These are phyloP conservation scores for Acanthoscelides obtectus DNA, from an alignment of 2,888 invertebrate species.

Conservation along the genomic window DNA sequence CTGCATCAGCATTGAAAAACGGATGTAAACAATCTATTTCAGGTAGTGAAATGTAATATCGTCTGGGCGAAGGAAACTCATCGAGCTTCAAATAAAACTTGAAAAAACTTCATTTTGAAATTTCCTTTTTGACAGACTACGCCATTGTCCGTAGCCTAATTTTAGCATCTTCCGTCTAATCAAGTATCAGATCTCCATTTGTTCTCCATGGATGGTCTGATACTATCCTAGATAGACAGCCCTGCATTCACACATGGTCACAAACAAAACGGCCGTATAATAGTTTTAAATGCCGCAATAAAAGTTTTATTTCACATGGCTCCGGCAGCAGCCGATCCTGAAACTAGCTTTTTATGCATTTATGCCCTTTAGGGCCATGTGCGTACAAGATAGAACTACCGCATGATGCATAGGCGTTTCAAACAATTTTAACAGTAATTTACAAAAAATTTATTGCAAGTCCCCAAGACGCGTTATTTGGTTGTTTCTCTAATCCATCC, in stretches of 20 bases:
- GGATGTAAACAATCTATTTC: too few relatives aligned
- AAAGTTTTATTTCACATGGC: conserved; percentile 28
- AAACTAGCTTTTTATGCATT: neutral
- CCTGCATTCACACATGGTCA: conserved; percentile 29
- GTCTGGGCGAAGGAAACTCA: too few relatives aligned
- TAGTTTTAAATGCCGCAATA: conserved; percentile 26
- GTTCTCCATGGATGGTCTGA: conserved; percentile 5
- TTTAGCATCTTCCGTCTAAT: neutral
- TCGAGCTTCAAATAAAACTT: too few relatives aligned
- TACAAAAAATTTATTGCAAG: too few relatives aligned
- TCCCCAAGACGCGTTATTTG: too few relatives aligned
- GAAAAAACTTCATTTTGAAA: too few relatives aligned
- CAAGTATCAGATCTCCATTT: conserved; percentile 9
- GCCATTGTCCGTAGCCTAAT: neutral
- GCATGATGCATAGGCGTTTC: neutral
- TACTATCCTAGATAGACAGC: conserved; percentile 8
- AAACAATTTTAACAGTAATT: too few relatives aligned
- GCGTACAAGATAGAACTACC: neutral
- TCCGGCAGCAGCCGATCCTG: neutral
- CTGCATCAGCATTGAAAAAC: too few relatives aligned
- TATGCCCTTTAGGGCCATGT: neutral
- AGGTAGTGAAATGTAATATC: too few relatives aligned
- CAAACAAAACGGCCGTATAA: conserved; percentile 27
- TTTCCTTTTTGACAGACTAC: neutral
- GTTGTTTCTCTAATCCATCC: too few relatives aligned